phyloP scores from a whole-genome alignment of 2,797 vertebrate genomes.

The Amblyopsis hoosieri region DNA sequence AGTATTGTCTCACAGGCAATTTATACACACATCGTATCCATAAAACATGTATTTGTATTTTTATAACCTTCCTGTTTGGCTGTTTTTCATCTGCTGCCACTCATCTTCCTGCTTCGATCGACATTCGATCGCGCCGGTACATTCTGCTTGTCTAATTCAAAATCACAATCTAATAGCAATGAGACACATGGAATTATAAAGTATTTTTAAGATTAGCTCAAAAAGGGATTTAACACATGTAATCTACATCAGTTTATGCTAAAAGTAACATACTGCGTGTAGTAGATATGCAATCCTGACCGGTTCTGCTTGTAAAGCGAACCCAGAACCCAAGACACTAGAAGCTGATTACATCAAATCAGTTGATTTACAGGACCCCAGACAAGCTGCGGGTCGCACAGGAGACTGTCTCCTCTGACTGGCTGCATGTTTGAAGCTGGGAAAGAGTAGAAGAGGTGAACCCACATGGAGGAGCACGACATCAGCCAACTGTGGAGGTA shows the following conservation, averaged over 20 bases:
- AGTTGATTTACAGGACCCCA: conserved; percentile 61
- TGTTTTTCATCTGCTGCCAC: background rate
- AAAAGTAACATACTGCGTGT: conserved; percentile 59
- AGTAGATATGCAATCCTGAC: conserved; percentile 60
- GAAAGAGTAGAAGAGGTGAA: conserved; percentile 16
- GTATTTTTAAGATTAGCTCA: conserved; percentile 82
- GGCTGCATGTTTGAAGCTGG: conserved; percentile 40
- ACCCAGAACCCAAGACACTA: conserved; percentile 51
- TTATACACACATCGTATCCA: background rate
- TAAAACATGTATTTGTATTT: background rate
- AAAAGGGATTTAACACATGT: conserved; percentile 85
- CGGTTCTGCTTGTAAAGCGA: conserved; percentile 58
- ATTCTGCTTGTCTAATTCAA: background rate
- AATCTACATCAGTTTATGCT: conserved; percentile 69
- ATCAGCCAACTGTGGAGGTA: conserved; percentile 36
- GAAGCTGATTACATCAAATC: conserved; percentile 73
- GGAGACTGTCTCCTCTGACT: conserved; percentile 48
- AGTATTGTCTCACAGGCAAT: conserved; percentile 3
- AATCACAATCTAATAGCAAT: background rate
- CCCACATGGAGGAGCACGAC: conserved; percentile 36
- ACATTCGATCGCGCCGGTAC: background rate
- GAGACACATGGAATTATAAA: conserved; percentile 10
- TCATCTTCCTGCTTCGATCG: background rate
- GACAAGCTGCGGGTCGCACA: conserved; percentile 58
- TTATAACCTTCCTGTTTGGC: background rate